Evolutionary conservation across 2,113 vertebrate genomes (phyloP).

Genomic region (Dermatemys mawii): DNA sequence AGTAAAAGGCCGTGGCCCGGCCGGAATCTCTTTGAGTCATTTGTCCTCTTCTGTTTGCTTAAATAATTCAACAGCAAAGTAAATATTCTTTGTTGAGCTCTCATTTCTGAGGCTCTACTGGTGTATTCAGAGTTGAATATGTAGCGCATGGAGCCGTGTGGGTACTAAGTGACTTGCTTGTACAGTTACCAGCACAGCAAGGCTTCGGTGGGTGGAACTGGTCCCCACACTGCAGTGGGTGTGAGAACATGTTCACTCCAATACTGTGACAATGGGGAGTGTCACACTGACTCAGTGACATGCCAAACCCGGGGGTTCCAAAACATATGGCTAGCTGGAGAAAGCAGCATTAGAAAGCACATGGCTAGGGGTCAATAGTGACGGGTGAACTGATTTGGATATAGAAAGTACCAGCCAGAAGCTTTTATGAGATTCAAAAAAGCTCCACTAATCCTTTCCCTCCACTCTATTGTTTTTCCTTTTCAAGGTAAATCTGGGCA

Average conservation of each 20-base stretch:
- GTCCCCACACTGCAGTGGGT: not conserved
- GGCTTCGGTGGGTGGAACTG: not conserved
- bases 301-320: not conserved
- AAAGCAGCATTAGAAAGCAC: not conserved
- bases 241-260: not conserved
- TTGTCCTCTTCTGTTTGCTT: conserved; percentile 12
- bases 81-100: not conserved
- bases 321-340: not conserved
- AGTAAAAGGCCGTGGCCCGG: not conserved
- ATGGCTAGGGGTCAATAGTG: not conserved
- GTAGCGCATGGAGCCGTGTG: not conserved
- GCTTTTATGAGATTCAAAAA: not conserved
- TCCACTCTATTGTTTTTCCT: not conserved
- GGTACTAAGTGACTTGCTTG: not conserved
- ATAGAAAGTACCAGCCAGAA: not conserved
- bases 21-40: not conserved
- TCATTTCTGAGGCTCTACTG: not conserved
- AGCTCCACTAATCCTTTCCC: not conserved
- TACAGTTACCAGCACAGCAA: not conserved
- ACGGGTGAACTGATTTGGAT: not conserved
- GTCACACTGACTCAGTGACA: not conserved
- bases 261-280: not conserved
- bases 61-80: conserved; percentile 6
- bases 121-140: not conserved
- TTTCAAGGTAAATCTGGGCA: not conserved